Percentiles rank a stretch among this genome's conserved stretches.
Conservation (phyloP, 2,113 vertebrate genomes). For the Protobothrops flavoviridis region DNA sequence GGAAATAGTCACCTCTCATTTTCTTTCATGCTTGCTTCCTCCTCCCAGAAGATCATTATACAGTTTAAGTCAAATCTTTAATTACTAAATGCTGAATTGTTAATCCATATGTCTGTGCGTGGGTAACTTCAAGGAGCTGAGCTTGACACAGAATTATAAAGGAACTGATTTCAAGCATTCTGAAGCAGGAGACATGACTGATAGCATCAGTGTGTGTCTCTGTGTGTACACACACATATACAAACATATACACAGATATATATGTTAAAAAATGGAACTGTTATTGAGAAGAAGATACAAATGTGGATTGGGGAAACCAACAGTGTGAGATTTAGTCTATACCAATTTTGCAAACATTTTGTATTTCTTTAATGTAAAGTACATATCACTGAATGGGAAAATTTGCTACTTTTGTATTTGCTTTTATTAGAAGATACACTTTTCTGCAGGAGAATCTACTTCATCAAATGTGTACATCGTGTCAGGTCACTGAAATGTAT, state of each 20-base stretch:
- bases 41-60: background rate
- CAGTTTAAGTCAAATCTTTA: background rate
- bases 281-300: background rate
- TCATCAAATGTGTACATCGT: background rate
- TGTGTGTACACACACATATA: background rate
- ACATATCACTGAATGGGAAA: background rate
- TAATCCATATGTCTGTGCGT: background rate
- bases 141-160: background rate
- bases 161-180: background rate
- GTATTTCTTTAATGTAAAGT: background rate
- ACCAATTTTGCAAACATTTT: background rate
- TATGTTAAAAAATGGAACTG: background rate
- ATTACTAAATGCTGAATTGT: constrained; percentile 1
- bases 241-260: background rate
- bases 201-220: background rate
- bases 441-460: background rate
- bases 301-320: too few relatives aligned
- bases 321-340: background rate
- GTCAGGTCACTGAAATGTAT: background rate
- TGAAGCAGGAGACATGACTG: background rate
- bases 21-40: background rate
- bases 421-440: background rate
- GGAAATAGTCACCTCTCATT: background rate
- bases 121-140: background rate
- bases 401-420: background rate